Evolutionary conservation across 2,113 vertebrate genomes (phyloP).

Genomic region (Mastomys coucha): DNA sequence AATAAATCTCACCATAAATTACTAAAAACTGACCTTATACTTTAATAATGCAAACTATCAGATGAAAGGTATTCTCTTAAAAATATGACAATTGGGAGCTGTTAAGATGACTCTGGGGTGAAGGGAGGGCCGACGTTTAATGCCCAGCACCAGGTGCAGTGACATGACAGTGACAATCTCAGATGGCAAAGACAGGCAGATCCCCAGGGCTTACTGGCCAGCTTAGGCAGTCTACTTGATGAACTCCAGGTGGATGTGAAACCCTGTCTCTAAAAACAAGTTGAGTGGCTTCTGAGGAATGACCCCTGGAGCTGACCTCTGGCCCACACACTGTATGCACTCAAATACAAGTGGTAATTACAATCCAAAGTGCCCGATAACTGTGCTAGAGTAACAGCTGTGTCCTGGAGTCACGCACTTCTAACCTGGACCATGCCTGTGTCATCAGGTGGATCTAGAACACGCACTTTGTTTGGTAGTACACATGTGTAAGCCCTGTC

Average conservation of each 20-base stretch:
- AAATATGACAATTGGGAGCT: not conserved
- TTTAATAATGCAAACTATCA: not conserved
- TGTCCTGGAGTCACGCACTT: not conserved
- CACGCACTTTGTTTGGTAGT: not conserved
- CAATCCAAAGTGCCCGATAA: not conserved
- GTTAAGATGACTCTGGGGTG: not conserved
- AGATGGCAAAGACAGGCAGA: not conserved
- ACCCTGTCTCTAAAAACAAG: not conserved
- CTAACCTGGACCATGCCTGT: not conserved
- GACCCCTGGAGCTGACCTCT: not conserved
- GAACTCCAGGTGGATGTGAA: not conserved
- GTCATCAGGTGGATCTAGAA: not conserved
- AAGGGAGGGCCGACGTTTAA: not conserved
- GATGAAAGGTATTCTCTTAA: not conserved
- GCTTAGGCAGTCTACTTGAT: not conserved
- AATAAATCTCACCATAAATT: not conserved
- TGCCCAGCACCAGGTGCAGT: not conserved
- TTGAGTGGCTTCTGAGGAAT: not conserved
- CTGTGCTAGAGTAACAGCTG: fast-evolving
- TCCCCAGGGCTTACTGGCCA: not conserved
- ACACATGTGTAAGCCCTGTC: not conserved
- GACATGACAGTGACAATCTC: not conserved
- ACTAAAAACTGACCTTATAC: not conserved
- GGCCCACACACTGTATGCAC: too few species aligned
- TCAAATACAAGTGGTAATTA: not conserved